Base-by-base conservation (phyloP, 2,797 vertebrate genomes). In the Huso huso region DNA sequence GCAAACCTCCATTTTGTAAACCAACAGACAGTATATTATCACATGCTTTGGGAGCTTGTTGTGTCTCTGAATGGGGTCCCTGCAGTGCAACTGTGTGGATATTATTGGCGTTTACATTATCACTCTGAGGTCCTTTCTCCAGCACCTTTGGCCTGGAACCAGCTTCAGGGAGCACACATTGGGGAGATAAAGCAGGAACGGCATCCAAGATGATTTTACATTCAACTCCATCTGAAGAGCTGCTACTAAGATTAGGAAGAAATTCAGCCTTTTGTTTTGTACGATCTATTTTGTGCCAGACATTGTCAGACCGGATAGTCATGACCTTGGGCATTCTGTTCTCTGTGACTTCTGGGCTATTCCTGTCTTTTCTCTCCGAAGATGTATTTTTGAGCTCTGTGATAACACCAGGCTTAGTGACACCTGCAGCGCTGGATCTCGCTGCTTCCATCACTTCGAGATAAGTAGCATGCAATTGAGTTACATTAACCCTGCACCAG, bases 401-500 rank as follows among this genome's bases (percentile, higher is more conserved):
- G 1, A 57, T 64, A n/a, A 65, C 67, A 7, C n/a, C 0, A 0
- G 59, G 10, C 6, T 69, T 66, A 6, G 11, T 7, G 49, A 13
- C 8, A 52, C 7, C 12, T 3, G 0, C 9, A 1, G 1, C 0
- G 7, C 62, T 10, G n/a, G 13, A 6, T 8, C 4, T 1, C 2
- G 37, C 52, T 1, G n/a, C 48, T 49, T 65, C 67, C 57, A 61
- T 68, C 57, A 37, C 48, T 13, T 64, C 1, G 66, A 49, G 63
- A 69, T 62, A 55, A 68, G 61, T 55, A 51, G 37, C 6, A 55
- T 55, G 75, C 10, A 61, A 74, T 66, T 71, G 64, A 1, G 66
- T 18, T 12, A 9, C 15, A 50, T 73, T 15, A 70, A 12, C 67
- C 49, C 53, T 57, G 9, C 72, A 67, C 88, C 88, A 89, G 69